Evolutionary conservation across 1,140 invertebrate species (phyloP), one percentile per base, ranked within the genome.

Genomic region (Trachymyrmex cornetzi): DNA sequence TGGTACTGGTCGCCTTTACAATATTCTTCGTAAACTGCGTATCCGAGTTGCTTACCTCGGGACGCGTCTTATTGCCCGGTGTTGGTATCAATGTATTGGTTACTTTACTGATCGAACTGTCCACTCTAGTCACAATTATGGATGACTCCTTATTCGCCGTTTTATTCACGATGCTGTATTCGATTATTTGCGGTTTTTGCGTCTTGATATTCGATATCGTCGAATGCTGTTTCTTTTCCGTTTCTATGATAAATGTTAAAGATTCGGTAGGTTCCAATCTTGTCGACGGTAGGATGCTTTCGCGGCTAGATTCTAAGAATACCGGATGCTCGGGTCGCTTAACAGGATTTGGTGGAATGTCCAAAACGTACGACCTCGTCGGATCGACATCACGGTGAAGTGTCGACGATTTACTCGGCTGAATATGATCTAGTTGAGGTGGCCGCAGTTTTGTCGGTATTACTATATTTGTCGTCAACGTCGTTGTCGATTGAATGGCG

Each of bases 301-400:
- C 93, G 9, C 91, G 87, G 71, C 94, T 95, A 5, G 94, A 93
- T 64, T 95, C 94, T 9, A 95, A 87, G 38, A 93, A 86, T 44
- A 95, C 85, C 12, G 93, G 85, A 69, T 92, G 69, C 48, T 94
- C 93, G 0, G 90, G 86, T 59, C 84, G 72, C 63, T 94, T 91
- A n/a, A 89, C 91, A 3, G 92, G 89, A 63, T 90, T 93, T 22
- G 71, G 88, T 1, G 88, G 86, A 11, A 89, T 85, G 12, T 89
- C 59, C 11, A 89, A 66, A 9, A 82, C 66, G 3, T 91, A 80
- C 11, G 90, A 87, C 61, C 67, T 85, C n/a, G 89, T 81, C 0
- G 79, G 86, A 14, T 87, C 22, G 11, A 87, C 77, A 19, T 87
- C n/a, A 50, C 71, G 74, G 50, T 71, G 89, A 4, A 77, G 89